These are phyloP conservation scores for Archips crataeganus DNA, from an alignment of 2,888 invertebrate species.

Conservation along the genomic window DNA sequence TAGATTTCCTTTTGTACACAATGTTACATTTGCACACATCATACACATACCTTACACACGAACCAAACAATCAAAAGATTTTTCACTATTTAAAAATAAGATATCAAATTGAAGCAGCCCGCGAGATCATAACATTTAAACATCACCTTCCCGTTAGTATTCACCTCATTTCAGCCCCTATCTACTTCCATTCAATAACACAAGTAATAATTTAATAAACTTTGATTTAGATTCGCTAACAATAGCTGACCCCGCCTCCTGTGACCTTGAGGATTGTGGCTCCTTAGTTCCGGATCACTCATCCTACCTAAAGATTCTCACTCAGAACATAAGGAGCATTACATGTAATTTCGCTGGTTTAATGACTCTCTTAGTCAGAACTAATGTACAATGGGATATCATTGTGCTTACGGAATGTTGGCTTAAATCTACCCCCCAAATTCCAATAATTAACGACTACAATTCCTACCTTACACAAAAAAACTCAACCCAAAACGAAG, in stretches of 20 bases:
- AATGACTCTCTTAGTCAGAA: no score
- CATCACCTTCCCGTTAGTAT: background rate
- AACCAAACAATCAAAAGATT: background rate
- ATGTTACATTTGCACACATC: background rate
- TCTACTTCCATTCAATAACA: background rate
- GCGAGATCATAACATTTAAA: background rate
- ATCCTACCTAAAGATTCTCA: no score
- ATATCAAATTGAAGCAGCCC: background rate
- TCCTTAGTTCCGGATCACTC: background rate
- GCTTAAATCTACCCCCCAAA: background rate
- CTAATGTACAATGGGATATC: background rate
- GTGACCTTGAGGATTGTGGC: background rate
- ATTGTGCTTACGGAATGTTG: background rate
- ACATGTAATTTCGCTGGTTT: no score
- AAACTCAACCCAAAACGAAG: no score
- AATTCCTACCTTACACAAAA: no score
- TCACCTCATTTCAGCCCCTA: background rate
- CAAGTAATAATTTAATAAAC: background rate
- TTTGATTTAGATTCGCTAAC: background rate
- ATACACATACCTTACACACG: background rate
- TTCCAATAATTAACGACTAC: background rate
- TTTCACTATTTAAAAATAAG: background rate
- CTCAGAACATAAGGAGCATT: no score
- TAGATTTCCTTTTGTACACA: background rate
- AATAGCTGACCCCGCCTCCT: background rate